These are phyloP conservation scores for Orthosia gracilis DNA, from an alignment of 2,888 invertebrate genomes.

Conservation along the genomic window DNA sequence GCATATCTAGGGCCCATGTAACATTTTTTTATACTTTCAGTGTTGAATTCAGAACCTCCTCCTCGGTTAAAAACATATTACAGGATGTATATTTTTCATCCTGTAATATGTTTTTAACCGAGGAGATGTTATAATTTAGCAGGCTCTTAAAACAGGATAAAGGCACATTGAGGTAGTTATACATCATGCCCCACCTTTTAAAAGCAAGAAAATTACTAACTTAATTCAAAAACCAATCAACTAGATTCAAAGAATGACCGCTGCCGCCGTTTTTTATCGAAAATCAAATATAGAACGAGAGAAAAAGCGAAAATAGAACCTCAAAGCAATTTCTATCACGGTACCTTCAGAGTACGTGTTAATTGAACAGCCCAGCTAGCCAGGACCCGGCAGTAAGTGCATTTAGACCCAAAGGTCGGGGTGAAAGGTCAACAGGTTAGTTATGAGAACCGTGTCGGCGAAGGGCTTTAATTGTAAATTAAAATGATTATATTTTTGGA, in stretches of 20 bases:
- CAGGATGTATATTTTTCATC: not conserved
- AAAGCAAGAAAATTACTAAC: not conserved
- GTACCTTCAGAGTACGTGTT: slow-evolving; percentile 27
- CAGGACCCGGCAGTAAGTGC: slow-evolving; percentile 54
- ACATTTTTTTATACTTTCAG: no score
- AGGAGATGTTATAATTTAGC: no score
- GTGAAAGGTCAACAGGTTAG: slow-evolving; percentile 57
- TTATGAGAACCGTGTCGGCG: slow-evolving; percentile 5
- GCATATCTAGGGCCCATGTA: no score
- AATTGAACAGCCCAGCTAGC: slow-evolving; percentile 54
- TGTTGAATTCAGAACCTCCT: no score
- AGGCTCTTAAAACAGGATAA: not conserved
- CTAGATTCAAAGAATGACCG: not conserved
- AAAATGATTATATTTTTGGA: slow-evolving; percentile 8
- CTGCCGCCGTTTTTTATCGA: slow-evolving; percentile 10
- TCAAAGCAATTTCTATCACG: slow-evolving; percentile 32
- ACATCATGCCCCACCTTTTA: not conserved
- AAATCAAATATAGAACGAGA: slow-evolving; percentile 22
- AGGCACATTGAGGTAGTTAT: no score
- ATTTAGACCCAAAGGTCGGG: slow-evolving; percentile 60
- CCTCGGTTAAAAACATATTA: no score
- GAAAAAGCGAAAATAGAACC: slow-evolving; percentile 29
- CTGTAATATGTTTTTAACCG: no score
- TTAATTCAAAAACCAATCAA: not conserved
- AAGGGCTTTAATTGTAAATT: slow-evolving; percentile 20